These are phyloP conservation scores for Cataglyphis altisquamis DNA, from an alignment of 2,888 invertebrate species.

Conservation along the genomic window DNA sequence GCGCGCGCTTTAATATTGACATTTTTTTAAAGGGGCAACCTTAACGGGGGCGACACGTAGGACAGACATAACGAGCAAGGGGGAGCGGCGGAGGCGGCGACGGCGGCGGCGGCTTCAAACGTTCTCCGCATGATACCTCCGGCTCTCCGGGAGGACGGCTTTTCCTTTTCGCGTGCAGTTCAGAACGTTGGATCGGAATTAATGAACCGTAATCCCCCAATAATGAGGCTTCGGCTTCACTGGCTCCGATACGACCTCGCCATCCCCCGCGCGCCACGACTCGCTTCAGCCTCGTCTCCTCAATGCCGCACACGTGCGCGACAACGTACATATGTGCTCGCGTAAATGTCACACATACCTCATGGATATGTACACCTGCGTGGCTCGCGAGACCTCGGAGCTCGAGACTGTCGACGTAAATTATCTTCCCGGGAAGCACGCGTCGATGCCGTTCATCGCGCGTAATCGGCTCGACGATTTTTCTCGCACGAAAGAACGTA, in stretches of 20 bases:
- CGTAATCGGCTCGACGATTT: conserved; percentile 67
- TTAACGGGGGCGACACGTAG: conserved; percentile 66
- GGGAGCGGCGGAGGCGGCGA: conserved; percentile 63
- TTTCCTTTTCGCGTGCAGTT: conserved; percentile 80
- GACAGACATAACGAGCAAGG: conserved; percentile 73
- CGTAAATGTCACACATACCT: conserved; percentile 56
- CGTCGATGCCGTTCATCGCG: conserved; percentile 71
- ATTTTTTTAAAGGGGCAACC: conserved; percentile 69
- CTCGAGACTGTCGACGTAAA: conserved; percentile 72
- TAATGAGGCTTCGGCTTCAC: conserved; percentile 82
- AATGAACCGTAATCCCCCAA: conserved; percentile 84
- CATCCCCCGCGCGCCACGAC: conserved; percentile 12
- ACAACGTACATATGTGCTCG: neutral
- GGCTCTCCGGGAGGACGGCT: conserved; percentile 72
- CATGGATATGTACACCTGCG: conserved; percentile 48
- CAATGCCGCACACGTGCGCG: conserved; percentile 19
- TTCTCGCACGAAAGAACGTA: conserved; percentile 60
- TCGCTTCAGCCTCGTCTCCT: conserved; percentile 36
- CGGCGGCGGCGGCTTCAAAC: conserved; percentile 71
- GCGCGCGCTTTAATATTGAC: conserved; percentile 64
- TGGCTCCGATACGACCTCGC: conserved; percentile 79
- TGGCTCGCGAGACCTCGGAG: conserved; percentile 55
- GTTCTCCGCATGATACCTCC: conserved; percentile 74
- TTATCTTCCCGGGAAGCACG: conserved; percentile 70
- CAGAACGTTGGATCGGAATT: conserved; percentile 80